Conservation (phyloP, 2,888 invertebrate species). For the Ganaspis brasiliensis region DNA sequence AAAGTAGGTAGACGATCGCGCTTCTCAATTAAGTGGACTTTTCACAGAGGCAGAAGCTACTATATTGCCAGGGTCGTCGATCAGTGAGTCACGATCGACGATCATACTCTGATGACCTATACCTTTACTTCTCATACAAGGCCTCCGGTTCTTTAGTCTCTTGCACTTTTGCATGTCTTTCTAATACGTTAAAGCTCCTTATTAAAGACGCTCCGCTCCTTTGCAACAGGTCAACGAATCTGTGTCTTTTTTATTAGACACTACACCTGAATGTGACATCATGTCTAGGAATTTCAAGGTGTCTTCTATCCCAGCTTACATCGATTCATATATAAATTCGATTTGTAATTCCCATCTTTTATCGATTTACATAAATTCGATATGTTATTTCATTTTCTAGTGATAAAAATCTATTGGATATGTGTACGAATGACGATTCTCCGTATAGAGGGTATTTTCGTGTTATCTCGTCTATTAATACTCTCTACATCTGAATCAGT, state of each 20-base stretch:
- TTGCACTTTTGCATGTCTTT: conserved; percentile 36
- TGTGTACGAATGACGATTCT: no score
- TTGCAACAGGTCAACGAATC: conserved; percentile 30
- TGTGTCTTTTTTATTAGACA: conserved; percentile 13
- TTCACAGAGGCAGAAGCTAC: conserved; percentile 37
- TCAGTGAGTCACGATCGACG: conserved; percentile 42
- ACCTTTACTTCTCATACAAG: conserved; percentile 33
- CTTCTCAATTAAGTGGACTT: conserved; percentile 32
- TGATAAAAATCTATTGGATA: no score
- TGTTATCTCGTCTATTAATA: no score
- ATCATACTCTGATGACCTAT: conserved; percentile 37
- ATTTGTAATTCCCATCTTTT: not conserved
- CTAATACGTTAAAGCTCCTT: no score
- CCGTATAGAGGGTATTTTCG: no score
- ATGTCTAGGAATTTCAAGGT: conserved; percentile 32
- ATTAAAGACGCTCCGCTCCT: not conserved
- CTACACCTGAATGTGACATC: conserved; percentile 12
- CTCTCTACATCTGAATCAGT: no score
- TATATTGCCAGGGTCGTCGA: conserved; percentile 36
- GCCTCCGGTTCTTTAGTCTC: conserved; percentile 23
- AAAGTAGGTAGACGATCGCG: conserved; percentile 7
- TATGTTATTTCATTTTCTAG: no score
- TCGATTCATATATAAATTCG: conserved; percentile 16
- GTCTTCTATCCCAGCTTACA: not conserved
- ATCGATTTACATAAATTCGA: not conserved